Base-by-base conservation (phyloP, 2,888 invertebrate genomes). In the Rugalucina vietnamica region DNA sequence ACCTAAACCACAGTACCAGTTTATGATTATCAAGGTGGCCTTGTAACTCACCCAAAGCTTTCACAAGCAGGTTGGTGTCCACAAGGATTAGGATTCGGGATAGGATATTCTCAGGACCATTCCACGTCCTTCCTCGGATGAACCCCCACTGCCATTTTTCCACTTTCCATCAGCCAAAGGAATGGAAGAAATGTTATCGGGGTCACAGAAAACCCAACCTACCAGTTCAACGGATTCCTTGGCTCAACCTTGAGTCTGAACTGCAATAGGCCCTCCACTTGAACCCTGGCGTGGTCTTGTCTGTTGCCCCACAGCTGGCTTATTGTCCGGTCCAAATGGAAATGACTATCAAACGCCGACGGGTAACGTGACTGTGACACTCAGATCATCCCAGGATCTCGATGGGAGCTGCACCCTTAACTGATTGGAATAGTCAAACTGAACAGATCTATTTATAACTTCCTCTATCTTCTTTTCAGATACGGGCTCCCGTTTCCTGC, bases 341-440 rank as follows among this genome's bases (percentile, higher is more conserved):
- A 81, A 57, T 81, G 76, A 34, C 71, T 72, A 32, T 81, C 81
- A 54, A 76, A 70, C 21, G 65, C 65, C n/a, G n/a, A n/a, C n/a
- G n/a, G n/a, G n/a, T n/a, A n/a, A n/a, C n/a, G n/a, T n/a, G n/a
- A n/a, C n/a, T n/a, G n/a, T n/a, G n/a, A n/a, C n/a, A n/a, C n/a
- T n/a, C n/a, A n/a, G n/a, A n/a, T n/a, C n/a, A n/a, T n/a, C n/a
- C n/a, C n/a, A n/a, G n/a, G n/a, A n/a, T n/a, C n/a, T n/a, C n/a
- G n/a, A n/a, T n/a, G n/a, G n/a, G n/a, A n/a, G n/a, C n/a, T n/a
- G n/a, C n/a, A n/a, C n/a, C n/a, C n/a, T n/a, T n/a, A n/a, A n/a
- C n/a, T n/a, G n/a, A n/a, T n/a, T n/a, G n/a, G n/a, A n/a, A n/a
- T n/a, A n/a, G n/a, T n/a, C n/a, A n/a, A n/a, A n/a, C n/a, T n/a